Base-by-base conservation (phyloP, 2,113 vertebrate genomes). In the Dermatemys mawii region DNA sequence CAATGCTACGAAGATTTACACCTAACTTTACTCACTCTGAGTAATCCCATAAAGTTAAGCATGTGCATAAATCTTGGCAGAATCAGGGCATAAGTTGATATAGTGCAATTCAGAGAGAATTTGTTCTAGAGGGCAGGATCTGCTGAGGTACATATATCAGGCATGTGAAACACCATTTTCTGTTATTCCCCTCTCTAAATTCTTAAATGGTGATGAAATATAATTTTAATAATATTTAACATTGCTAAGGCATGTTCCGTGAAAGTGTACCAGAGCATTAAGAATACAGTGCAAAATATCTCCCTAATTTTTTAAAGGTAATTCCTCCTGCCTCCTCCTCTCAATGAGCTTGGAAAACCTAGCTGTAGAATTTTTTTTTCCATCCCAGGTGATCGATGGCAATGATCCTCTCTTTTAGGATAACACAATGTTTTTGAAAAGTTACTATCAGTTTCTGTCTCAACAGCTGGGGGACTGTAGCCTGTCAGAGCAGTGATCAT, bases 381-480 rank as follows among this genome's bases (percentile, higher is more conserved):
- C 16, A 32, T 76, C 79, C 44, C 76, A 87, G 91, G 84, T 51
- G 92, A 94, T 38, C 0, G 1, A 87, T 92, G 95, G 55, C 63
- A 84, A 80, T 19, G 84, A 92, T 83, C 49, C 16, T 95, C 92
- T 93, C 55, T 91, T 89, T 73, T 86, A 67, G n/a, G 14, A 41
- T 85, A 93, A 92, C 53, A 54, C 6, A 38, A 53, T 87, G 55
- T 94, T 86, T 94, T 91, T 4, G 32, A 57, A 80, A 94, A 96
- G 63, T 70, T 1, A 5, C 91, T 55, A 91, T 78, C 63, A 90
- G 80, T 78, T 93, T 92, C 35, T 89, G 32, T 93, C 49, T 73
- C 55, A 96, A 97, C 96, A 97, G 96, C 93, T 87, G 92, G 90
- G 94, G 95, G 82, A 94, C 94, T 97, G 94, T 97, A 86, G 90